Percentiles rank a stretch among this genome's conserved stretches.
phyloP scores from a whole-genome alignment of 2,797 vertebrate species.

The Eptatretus atami region DNA sequence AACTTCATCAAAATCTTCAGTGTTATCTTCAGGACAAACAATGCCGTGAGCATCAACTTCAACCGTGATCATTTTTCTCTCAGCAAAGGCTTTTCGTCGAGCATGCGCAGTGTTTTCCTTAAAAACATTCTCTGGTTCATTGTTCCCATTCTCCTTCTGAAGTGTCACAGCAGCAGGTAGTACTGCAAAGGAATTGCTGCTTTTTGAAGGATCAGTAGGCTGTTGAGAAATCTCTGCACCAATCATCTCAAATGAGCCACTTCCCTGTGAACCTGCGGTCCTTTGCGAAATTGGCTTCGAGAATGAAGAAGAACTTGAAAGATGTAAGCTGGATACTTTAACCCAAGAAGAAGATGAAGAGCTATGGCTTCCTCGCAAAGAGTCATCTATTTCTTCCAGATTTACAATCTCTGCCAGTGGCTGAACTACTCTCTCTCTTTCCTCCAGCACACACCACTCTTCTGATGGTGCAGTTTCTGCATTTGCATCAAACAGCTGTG shows the following conservation, averaged over 20 bases:
- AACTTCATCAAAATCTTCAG: too few species aligned
- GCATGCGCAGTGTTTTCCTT: too few species aligned
- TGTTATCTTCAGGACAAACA: too few species aligned
- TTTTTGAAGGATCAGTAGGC: conserved; percentile 9
- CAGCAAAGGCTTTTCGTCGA: too few species aligned
- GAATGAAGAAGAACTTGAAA: conserved; percentile 12
- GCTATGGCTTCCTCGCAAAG: conserved; percentile 15
- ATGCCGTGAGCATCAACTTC: too few species aligned
- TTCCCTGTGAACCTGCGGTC: neutral
- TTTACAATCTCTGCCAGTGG: too few species aligned
- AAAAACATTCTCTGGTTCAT: too few species aligned
- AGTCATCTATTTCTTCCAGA: neutral
- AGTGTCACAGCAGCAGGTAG: too few species aligned
- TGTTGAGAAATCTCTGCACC: conserved; percentile 12
- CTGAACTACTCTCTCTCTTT: too few species aligned
- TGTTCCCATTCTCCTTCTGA: too few species aligned
- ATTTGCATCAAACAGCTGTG: conserved; percentile 8
- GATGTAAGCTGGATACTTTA: conserved; percentile 16
- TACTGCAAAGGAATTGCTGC: neutral
- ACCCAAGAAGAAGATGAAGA: conserved; percentile 23
- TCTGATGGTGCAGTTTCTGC: conserved; percentile 5
- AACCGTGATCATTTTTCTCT: too few species aligned
- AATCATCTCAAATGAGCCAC: neutral
- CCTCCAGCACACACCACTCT: too few species aligned
- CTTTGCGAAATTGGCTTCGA: neutral